A percentile compares a stretch with the other conserved stretches of the same genome.
Conservation (phyloP, 2,797 vertebrate genomes). For the Myotis myotis region DNA sequence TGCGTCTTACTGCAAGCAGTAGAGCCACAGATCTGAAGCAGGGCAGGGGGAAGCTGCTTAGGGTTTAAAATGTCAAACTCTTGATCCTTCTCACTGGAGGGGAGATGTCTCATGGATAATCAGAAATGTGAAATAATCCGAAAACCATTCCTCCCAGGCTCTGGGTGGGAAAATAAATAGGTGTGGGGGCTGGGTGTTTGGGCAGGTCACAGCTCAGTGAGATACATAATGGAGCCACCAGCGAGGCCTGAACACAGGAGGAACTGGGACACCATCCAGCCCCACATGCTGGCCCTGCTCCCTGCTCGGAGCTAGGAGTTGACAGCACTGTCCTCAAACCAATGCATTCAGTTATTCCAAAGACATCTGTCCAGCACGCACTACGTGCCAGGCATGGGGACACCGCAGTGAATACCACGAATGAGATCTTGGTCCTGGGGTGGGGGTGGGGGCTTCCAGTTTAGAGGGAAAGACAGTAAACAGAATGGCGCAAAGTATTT, state of each 20-base stretch:
- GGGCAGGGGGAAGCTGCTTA: constrained; percentile 69
- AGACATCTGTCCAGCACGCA: constrained; percentile 36
- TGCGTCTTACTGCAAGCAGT: constrained; percentile 15
- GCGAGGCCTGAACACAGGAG: constrained; percentile 69
- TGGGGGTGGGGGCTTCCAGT: neutral
- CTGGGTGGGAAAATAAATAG: constrained; percentile 38
- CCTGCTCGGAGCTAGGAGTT: constrained; percentile 49
- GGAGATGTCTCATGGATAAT: constrained; percentile 72
- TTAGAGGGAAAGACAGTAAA: constrained; percentile 2
- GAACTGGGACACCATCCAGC: constrained; percentile 74
- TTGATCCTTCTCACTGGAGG: constrained; percentile 72
- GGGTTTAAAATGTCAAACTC: constrained; percentile 77
- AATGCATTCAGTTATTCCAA: neutral
- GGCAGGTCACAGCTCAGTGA: constrained; percentile 77
- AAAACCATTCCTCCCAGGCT: constrained; percentile 51
- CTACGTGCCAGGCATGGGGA: neutral
- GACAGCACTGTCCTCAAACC: constrained; percentile 44
- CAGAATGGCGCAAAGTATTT: neutral
- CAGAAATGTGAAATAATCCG: constrained; percentile 76
- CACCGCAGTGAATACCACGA: neutral
- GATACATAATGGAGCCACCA: constrained; percentile 74
- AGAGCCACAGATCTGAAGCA: constrained; percentile 60
- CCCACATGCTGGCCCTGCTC: constrained; percentile 66
- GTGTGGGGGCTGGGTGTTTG: constrained; percentile 67
- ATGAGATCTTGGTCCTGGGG: neutral